A percentile compares a stretch with the other conserved stretches of the same genome.
phyloP scores from a whole-genome alignment of 1,140 invertebrate species.

The Pentalonia nigronervosa region DNA sequence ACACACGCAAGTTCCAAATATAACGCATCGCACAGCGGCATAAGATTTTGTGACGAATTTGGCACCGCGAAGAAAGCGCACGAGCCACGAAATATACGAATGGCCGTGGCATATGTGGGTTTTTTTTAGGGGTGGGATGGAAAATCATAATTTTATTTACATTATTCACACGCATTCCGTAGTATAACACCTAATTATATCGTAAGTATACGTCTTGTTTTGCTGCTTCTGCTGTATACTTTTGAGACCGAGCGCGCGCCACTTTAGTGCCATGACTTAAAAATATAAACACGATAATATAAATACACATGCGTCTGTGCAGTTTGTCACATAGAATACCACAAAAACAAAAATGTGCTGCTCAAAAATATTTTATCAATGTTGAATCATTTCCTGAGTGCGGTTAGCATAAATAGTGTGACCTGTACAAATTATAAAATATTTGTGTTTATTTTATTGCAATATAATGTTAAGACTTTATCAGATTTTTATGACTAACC shows the following conservation, averaged over 20 bases:
- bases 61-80: neutral
- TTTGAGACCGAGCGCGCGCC: neutral
- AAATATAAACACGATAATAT: conserved; percentile 2
- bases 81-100: neutral
- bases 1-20: conserved; percentile 28
- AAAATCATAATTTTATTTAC: conserved; percentile 18
- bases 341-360: neutral
- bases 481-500: neutral
- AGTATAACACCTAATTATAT: neutral
- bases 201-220: neutral
- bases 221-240: neutral
- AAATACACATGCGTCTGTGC: neutral
- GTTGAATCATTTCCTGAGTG: neutral
- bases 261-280: neutral
- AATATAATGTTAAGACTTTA: neutral
- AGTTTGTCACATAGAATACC: neutral
- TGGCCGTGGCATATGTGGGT: neutral
- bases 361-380: neutral
- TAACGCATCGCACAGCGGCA: neutral
- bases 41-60: neutral
- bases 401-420: neutral
- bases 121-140: neutral
- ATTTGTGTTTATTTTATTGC: neutral
- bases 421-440: neutral
- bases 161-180: neutral